A percentile compares a stretch with the other conserved stretches of the same genome.
Conservation (phyloP, 2,888 invertebrate genomes). For the Plebejus argus region DNA sequence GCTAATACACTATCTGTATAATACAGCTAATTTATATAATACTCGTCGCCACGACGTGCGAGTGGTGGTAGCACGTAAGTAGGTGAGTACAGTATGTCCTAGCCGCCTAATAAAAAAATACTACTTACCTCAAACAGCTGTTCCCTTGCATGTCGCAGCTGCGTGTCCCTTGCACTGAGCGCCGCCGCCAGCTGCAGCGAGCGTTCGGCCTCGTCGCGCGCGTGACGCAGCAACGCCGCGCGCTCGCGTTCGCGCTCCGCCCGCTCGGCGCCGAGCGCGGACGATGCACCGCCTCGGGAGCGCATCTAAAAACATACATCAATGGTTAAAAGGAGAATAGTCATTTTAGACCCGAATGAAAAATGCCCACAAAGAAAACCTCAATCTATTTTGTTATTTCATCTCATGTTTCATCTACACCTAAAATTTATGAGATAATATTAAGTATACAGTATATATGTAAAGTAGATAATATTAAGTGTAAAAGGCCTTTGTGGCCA, state of each 20-base stretch:
- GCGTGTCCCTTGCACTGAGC: slow-evolving; percentile 91
- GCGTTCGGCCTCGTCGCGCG: slow-evolving; percentile 94
- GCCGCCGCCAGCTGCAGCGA: slow-evolving; percentile 93
- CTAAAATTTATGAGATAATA: too few species aligned
- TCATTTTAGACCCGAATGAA: background rate
- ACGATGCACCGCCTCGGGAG: slow-evolving; percentile 91
- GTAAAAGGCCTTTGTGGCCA: background rate
- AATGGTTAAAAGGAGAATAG: background rate
- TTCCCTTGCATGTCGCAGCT: slow-evolving; percentile 91
- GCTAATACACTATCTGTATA: background rate
- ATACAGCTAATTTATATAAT: background rate
- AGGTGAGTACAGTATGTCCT: too few species aligned
- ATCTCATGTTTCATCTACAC: too few species aligned
- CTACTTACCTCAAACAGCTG: slow-evolving; percentile 88
- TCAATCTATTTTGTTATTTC: too few species aligned
- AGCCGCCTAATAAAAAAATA: background rate
- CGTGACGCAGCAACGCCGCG: slow-evolving; percentile 92
- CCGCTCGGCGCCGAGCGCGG: slow-evolving; percentile 79
- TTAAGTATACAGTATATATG: too few species aligned
- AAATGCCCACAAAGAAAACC: background rate
- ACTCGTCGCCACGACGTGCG: too few species aligned
- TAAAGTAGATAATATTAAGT: too few species aligned
- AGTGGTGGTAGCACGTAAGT: too few species aligned
- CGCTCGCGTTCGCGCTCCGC: slow-evolving; percentile 92
- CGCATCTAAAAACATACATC: slow-evolving; percentile 61